Percentiles rank a stretch among this genome's conserved stretches.
Conservation (phyloP, 1,140 invertebrate species). For the Plectrocnemia conspersa region DNA sequence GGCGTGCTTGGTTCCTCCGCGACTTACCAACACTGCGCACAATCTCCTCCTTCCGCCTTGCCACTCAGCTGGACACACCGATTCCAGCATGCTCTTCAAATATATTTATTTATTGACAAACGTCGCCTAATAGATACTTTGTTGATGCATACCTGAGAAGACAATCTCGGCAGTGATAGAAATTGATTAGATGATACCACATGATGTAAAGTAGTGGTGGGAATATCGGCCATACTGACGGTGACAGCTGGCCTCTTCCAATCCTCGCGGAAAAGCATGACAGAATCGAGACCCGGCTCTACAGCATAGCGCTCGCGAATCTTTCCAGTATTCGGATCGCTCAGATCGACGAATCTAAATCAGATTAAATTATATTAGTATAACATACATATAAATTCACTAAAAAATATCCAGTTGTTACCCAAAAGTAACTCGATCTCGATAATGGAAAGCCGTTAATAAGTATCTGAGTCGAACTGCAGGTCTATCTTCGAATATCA, state of each 20-base stretch:
- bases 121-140: background rate
- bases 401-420: constrained; percentile 49
- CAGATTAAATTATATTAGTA: background rate
- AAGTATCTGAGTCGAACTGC: constrained; percentile 78
- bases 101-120: constrained; percentile 11
- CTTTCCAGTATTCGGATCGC: constrained; percentile 53
- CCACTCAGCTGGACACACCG: constrained; percentile 84
- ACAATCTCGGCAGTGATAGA: constrained; percentile 80
- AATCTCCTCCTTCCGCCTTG: constrained; percentile 74
- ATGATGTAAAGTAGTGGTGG: constrained; percentile 79
- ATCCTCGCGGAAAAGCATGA: constrained; percentile 91
- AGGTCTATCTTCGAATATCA: constrained; percentile 79
- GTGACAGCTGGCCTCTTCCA: constrained; percentile 73
- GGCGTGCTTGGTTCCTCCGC: constrained; percentile 25
- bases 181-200: constrained; percentile 86
- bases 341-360: constrained; percentile 62
- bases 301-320: constrained; percentile 69
- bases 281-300: constrained; percentile 71
- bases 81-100: constrained; percentile 66
- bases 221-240: constrained; percentile 84
- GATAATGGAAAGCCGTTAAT: constrained; percentile 80
- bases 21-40: constrained; percentile 80
- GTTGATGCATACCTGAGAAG: constrained; percentile 68
- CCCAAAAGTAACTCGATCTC: constrained; percentile 83
- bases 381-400: constrained; percentile 1